Conservation (phyloP, 2,888 invertebrate genomes). For the Coelopa pilipes region DNA sequence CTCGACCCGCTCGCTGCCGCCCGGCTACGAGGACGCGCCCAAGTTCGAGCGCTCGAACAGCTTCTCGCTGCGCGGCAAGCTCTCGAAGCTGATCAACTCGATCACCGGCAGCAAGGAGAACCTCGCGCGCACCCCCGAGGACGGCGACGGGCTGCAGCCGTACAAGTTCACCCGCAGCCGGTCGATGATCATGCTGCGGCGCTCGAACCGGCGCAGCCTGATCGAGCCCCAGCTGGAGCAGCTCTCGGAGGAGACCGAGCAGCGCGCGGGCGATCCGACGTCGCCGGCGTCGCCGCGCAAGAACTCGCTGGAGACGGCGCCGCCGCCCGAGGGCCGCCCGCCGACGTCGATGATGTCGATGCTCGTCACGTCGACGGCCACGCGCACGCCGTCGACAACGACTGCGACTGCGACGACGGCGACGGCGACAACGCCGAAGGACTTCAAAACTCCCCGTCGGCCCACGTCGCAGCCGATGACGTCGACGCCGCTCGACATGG, state of each 20-base stretch:
- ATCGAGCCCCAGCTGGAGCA: slow-evolving; percentile 65
- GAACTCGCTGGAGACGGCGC: slow-evolving; percentile 48
- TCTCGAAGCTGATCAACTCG: slow-evolving; percentile 62
- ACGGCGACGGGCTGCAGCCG: slow-evolving; percentile 47
- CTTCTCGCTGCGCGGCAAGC: slow-evolving; percentile 62
- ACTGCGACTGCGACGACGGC: not conserved
- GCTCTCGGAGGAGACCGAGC: slow-evolving; percentile 63
- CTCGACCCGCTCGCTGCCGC: slow-evolving; percentile 23
- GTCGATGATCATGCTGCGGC: slow-evolving; percentile 63
- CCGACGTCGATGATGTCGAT: not conserved
- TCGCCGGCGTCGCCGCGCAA: slow-evolving; percentile 58
- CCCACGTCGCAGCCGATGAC: slow-evolving; percentile 49
- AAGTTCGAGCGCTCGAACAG: slow-evolving; percentile 66
- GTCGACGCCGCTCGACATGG: slow-evolving; percentile 54
- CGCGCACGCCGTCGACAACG: not conserved
- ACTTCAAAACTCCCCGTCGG: slow-evolving; percentile 48
- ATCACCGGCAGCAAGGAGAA: slow-evolving; percentile 66
- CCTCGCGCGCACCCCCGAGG: slow-evolving; percentile 54
- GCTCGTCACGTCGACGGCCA: not conserved
- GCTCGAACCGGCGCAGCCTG: slow-evolving; percentile 63
- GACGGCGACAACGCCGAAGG: not conserved
- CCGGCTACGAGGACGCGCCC: slow-evolving; percentile 50
- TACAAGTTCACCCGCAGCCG: slow-evolving; percentile 64
- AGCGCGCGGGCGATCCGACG: slow-evolving; percentile 55
- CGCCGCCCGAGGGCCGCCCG: not conserved